A percentile compares a stretch with the other conserved stretches of the same genome.
phyloP scores from a whole-genome alignment of 2,797 vertebrate species.

The Cyprinodon diabolis region DNA sequence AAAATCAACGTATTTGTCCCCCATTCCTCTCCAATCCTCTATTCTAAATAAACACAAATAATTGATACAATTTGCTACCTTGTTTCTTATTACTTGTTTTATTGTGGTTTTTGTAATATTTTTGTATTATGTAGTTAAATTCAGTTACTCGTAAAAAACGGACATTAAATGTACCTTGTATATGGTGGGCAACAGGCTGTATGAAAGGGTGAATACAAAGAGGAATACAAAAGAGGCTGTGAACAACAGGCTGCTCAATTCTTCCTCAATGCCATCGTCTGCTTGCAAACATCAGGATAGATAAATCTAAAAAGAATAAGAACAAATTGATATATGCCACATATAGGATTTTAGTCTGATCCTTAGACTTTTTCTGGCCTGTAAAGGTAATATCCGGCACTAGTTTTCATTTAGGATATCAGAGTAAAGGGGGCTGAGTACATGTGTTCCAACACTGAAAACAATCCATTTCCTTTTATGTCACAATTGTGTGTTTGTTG shows the following conservation, averaged over 20 bases:
- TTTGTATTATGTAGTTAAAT: neutral
- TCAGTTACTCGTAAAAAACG: neutral
- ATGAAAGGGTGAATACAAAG: slow-evolving; percentile 61
- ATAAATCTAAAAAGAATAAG: neutral
- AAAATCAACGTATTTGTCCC: neutral
- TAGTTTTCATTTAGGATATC: neutral
- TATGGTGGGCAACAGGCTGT: slow-evolving; percentile 55
- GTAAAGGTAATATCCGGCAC: too few species aligned
- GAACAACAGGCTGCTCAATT: slow-evolving; percentile 66
- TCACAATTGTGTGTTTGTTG: neutral
- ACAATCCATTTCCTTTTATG: neutral
- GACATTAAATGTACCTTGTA: slow-evolving; percentile 50
- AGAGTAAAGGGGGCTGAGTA: neutral
- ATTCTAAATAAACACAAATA: neutral
- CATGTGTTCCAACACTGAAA: neutral
- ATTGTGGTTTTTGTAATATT: neutral
- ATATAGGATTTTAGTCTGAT: neutral
- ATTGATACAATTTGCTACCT: neutral
- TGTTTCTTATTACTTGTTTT: neutral
- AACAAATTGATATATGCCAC: neutral
- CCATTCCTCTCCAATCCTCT: neutral
- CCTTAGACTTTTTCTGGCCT: neutral
- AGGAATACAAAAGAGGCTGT: slow-evolving; percentile 65
- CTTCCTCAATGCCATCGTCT: slow-evolving; percentile 35
- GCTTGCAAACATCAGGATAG: neutral